Conservation (phyloP, 1,140 invertebrate species). For the Arion vulgaris region DNA sequence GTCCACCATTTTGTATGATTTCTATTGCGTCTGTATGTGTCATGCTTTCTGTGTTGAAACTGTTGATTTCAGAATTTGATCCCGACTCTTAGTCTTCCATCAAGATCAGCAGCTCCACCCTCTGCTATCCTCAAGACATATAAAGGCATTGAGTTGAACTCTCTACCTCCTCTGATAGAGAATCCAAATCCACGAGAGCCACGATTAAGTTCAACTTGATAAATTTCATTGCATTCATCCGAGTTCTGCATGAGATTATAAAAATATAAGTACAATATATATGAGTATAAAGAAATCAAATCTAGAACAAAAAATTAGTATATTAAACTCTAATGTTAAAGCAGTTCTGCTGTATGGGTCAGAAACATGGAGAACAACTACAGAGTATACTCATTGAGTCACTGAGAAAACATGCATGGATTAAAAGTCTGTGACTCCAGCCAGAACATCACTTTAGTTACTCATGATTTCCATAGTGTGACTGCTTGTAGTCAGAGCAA, state of each 20-base stretch:
- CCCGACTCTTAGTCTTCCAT: slow-evolving; percentile 84
- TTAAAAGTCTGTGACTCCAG: no score
- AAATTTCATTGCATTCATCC: slow-evolving; percentile 75
- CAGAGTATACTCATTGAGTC: no score
- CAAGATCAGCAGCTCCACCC: slow-evolving; percentile 83
- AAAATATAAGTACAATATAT: not conserved
- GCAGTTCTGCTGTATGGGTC: no score
- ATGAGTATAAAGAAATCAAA: not conserved
- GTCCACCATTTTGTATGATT: slow-evolving; percentile 83
- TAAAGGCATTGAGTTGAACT: slow-evolving; percentile 88
- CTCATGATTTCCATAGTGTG: no score
- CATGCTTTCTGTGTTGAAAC: slow-evolving; percentile 85
- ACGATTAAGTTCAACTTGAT: slow-evolving; percentile 81
- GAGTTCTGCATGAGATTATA: slow-evolving; percentile 10
- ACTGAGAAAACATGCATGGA: no score
- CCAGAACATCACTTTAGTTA: no score
- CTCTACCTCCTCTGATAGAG: slow-evolving; percentile 86
- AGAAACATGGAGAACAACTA: no score
- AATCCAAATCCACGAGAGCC: slow-evolving; percentile 87
- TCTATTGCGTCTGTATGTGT: slow-evolving; percentile 87
- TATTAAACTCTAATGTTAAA: no score
- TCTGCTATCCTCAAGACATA: slow-evolving; percentile 88
- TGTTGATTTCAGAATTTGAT: slow-evolving; percentile 89
- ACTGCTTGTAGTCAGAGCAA: no score
- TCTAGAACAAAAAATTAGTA: no score